Evolutionary conservation across 2,113 vertebrate species (phyloP).

Genomic region (human): GRCh38 chr4:93734001-93734500

Average conservation of each 20-base stretch:
- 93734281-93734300: not conserved
- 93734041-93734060: not conserved
- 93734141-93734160: not conserved
- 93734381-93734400: not conserved
- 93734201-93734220: not conserved
- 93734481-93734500: not conserved
- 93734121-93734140: not conserved
- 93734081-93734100: not conserved
- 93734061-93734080: not conserved
- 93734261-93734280: not conserved
- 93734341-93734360: not conserved
- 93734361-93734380: not conserved
- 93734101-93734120: slow-evolving; percentile 44
- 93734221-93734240: not conserved
- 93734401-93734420: not conserved
- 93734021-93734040: not conserved
- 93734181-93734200: not conserved
- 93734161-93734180: not conserved
- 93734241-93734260: not conserved
- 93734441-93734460: slow-evolving; percentile 30
- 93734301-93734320: not conserved
- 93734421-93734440: not conserved
- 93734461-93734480: not conserved
- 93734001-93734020: not conserved
- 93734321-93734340: not conserved